phyloP scores from a whole-genome alignment of 2,797 vertebrate species.

The Argya squamiceps region DNA sequence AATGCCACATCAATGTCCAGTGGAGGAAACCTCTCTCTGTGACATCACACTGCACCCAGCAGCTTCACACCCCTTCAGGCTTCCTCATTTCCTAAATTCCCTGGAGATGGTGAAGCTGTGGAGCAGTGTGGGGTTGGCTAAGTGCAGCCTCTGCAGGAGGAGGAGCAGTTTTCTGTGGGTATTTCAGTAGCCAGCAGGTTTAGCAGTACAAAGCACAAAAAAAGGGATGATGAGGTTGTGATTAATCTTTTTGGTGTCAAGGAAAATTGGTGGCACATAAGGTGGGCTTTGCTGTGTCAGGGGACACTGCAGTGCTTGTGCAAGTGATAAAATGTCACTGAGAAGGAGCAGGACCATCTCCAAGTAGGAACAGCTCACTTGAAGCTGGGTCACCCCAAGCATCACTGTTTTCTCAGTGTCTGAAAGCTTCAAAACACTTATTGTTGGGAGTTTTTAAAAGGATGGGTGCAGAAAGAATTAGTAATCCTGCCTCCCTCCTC shows the following conservation, averaged over 20 bases:
- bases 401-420: not conserved
- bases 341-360: not conserved
- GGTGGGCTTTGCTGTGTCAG: not conserved
- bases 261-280: not conserved
- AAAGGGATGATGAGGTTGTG: not conserved
- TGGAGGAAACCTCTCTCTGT: fast-evolving
- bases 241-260: not conserved
- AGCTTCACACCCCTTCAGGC: not conserved
- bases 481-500: not conserved
- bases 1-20: fast-evolving
- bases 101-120: not conserved
- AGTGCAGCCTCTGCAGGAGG: not conserved
- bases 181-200: not conserved
- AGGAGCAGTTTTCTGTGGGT: fast-evolving
- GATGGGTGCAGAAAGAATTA: not conserved
- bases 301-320: not conserved
- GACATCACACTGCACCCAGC: not conserved
- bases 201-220: not conserved
- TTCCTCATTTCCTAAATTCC: not conserved
- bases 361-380: fast-evolving
- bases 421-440: not conserved
- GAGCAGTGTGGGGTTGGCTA: not conserved
- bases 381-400: not conserved
- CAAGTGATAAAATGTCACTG: not conserved
- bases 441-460: not conserved